phyloP scores from a whole-genome alignment of 2,888 invertebrate species.

The Spodoptera picta region DNA sequence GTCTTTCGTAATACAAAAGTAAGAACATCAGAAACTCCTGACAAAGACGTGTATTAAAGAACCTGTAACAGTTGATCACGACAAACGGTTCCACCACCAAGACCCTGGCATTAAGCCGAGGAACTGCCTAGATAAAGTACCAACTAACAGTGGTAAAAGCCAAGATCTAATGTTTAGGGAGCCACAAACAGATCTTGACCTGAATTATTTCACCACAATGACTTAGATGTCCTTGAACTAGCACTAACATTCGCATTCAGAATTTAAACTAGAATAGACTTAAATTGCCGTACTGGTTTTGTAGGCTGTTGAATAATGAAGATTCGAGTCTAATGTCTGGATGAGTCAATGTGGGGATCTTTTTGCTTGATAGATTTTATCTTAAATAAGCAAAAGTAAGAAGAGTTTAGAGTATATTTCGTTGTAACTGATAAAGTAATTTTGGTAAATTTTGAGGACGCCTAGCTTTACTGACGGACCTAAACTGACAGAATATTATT shows the following conservation, averaged over 20 bases:
- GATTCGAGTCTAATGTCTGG: no score
- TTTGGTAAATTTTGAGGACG: no score
- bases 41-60: background rate
- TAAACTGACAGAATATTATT: no score
- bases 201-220: constrained; percentile 8
- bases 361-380: no score
- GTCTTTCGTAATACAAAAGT: no score
- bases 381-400: no score
- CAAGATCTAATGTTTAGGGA: constrained; percentile 22
- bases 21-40: no score
- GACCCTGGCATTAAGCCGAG: constrained; percentile 30
- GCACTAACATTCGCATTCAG: constrained; percentile 1
- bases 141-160: constrained; percentile 12
- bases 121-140: constrained; percentile 26
- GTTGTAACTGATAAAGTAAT: no score
- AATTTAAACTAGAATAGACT: constrained; percentile 1
- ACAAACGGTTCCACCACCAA: constrained; percentile 2
- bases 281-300: background rate
- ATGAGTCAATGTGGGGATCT: no score
- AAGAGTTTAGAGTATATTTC: no score
- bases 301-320: background rate
- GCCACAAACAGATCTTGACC: constrained; percentile 16
- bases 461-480: no score
- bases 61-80: background rate
- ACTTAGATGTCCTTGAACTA: constrained; percentile 13